These are phyloP conservation scores for Cathartes aura DNA, from an alignment of 2,113 vertebrate species.

Conservation along the genomic window DNA sequence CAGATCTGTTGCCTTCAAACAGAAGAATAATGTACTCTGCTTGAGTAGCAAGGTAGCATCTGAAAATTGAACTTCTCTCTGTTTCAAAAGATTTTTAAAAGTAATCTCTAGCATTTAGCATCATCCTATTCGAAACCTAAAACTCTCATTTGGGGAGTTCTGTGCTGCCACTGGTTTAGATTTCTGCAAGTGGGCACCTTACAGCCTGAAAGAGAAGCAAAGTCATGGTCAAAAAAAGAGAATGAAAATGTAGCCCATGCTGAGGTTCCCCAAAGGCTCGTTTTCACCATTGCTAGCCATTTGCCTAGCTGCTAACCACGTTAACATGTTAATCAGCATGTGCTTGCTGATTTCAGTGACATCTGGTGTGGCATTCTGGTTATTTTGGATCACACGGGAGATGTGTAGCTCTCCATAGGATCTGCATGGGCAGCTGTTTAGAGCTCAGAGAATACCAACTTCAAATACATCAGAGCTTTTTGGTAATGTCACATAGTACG, in stretches of 20 bases:
- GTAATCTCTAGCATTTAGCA: not conserved
- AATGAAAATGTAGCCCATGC: not conserved
- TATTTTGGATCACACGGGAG: not conserved
- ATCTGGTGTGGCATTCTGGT: not conserved
- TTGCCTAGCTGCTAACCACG: not conserved
- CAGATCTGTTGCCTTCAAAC: not conserved
- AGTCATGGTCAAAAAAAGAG: not conserved
- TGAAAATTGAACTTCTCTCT: not conserved
- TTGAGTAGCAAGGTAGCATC: not conserved
- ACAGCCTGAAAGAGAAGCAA: not conserved
- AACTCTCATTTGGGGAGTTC: not conserved
- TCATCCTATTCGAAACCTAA: not conserved
- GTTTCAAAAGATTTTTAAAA: not conserved
- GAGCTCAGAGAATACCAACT: not conserved
- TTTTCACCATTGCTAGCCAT: not conserved
- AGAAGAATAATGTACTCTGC: not conserved
- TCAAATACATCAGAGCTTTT: not conserved
- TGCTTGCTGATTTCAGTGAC: not conserved
- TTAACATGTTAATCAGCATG: not conserved
- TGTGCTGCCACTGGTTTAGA: not conserved
- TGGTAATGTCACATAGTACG: rapidly evolving
- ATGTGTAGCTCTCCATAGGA: not conserved
- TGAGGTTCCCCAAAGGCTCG: rapidly evolving
- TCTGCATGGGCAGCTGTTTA: not conserved
- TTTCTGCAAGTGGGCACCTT: not conserved